Percentiles rank a stretch among this genome's conserved stretches.
phyloP scores from a whole-genome alignment of 2,797 vertebrate species.

The Heteromormyrus szaboi region DNA sequence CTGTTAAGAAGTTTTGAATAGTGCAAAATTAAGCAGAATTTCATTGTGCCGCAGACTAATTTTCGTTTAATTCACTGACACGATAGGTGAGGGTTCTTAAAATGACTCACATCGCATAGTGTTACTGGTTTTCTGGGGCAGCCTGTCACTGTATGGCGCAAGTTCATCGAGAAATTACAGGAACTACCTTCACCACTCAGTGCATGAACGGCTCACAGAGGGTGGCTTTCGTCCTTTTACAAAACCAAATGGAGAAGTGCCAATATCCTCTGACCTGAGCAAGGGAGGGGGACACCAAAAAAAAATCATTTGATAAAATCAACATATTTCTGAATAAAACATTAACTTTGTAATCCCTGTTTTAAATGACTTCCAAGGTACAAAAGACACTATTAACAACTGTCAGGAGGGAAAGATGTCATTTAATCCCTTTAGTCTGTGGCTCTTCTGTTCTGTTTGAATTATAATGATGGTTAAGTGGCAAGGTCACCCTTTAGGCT shows the following conservation, averaged over 20 bases:
- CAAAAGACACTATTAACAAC: slow-evolving; percentile 8
- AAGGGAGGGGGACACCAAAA: background rate
- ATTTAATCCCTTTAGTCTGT: slow-evolving; percentile 13
- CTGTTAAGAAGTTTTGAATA: background rate
- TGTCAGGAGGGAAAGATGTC: background rate
- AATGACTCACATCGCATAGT: background rate
- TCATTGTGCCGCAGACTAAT: background rate
- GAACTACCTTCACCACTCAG: no score
- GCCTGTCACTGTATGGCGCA: background rate
- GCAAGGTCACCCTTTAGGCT: slow-evolving; percentile 8
- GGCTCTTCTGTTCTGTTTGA: slow-evolving; percentile 4
- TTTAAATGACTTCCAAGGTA: slow-evolving; percentile 7
- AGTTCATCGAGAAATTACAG: background rate
- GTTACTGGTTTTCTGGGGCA: background rate
- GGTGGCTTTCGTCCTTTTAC: background rate
- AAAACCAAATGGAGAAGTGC: background rate
- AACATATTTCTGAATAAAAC: slow-evolving; percentile 14
- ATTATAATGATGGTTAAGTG: slow-evolving; percentile 12
- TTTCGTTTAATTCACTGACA: background rate
- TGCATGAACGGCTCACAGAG: background rate
- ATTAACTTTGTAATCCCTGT: slow-evolving; percentile 15
- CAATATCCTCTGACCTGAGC: background rate
- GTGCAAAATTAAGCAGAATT: background rate
- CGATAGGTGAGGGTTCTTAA: background rate
- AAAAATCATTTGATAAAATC: slow-evolving; percentile 11